Evolutionary conservation across 2,113 vertebrate genomes (phyloP).

Genomic region (Neoarius graeffei): DNA sequence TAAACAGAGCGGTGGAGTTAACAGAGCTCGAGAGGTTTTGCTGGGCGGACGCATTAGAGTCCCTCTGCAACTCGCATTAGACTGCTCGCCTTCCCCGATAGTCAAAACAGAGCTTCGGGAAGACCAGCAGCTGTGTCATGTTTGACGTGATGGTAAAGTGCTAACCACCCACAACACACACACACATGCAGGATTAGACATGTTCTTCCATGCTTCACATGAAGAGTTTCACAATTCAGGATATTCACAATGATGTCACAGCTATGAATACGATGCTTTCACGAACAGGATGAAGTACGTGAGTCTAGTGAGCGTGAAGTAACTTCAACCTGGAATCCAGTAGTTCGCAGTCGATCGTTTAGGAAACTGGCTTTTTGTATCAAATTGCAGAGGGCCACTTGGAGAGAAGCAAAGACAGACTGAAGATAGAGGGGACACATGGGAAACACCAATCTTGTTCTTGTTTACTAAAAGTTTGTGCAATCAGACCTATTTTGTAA

Average conservation of each 20-base stretch:
- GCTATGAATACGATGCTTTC: background rate
- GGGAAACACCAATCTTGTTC: conserved; percentile 40
- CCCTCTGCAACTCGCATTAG: conserved; percentile 54
- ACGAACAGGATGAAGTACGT: background rate
- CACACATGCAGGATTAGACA: conserved; percentile 6
- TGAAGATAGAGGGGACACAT: conserved; percentile 12
- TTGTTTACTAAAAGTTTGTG: conserved; percentile 46
- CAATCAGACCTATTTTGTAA: conserved; percentile 67
- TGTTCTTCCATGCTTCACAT: background rate
- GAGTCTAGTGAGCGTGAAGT: background rate
- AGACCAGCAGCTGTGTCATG: conserved; percentile 57
- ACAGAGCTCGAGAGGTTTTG: conserved; percentile 43
- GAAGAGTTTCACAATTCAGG: background rate
- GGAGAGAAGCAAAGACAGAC: background rate
- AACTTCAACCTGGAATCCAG: background rate
- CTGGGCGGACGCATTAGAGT: conserved; percentile 49
- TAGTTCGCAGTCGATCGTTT: background rate
- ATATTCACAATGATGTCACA: background rate
- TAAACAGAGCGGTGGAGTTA: conserved; percentile 53
- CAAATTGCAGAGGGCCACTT: background rate
- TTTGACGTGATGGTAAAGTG: conserved; percentile 56
- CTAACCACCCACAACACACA: conserved; percentile 22
- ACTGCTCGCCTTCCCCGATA: conserved; percentile 59
- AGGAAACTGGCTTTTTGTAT: background rate
- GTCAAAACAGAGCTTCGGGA: conserved; percentile 62